These are phyloP conservation scores for Shinisaurus crocodilurus DNA, from an alignment of 2,113 vertebrate species.

Conservation along the genomic window DNA sequence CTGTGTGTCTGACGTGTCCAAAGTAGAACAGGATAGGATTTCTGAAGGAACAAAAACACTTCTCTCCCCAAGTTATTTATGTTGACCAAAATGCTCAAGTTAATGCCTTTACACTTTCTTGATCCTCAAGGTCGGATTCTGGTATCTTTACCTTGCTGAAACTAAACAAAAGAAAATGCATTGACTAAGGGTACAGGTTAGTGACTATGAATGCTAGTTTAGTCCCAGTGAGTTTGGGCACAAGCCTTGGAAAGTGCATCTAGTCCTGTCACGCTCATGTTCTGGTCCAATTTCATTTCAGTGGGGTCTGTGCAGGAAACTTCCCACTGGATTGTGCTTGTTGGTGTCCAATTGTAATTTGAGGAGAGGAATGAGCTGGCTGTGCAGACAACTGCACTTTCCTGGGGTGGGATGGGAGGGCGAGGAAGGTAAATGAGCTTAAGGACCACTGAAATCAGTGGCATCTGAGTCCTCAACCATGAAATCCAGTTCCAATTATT, in stretches of 20 bases:
- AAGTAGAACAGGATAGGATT: neutral
- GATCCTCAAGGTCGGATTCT: slow-evolving; percentile 46
- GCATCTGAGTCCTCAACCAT: too few species aligned
- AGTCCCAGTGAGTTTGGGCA: neutral
- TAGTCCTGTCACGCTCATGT: neutral
- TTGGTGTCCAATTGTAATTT: neutral
- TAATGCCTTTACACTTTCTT: slow-evolving; percentile 62
- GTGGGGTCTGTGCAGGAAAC: neutral
- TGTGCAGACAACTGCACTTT: neutral
- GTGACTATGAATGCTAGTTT: neutral
- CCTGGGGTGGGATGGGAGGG: too few species aligned
- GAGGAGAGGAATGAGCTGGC: neutral
- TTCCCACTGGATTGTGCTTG: neutral
- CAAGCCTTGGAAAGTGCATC: neutral
- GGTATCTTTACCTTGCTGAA: slow-evolving; percentile 45
- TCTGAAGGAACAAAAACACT: neutral
- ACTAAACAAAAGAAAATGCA: slow-evolving; percentile 13
- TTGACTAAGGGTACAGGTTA: neutral
- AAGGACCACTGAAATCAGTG: too few species aligned
- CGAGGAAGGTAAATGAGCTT: too few species aligned
- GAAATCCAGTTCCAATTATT: too few species aligned
- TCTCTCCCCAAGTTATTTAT: neutral
- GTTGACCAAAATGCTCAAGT: slow-evolving; percentile 27
- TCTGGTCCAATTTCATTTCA: neutral
- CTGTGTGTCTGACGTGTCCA: neutral